Conservation (phyloP, 1,140 invertebrate species). For the Sesamia nonagrioides region DNA sequence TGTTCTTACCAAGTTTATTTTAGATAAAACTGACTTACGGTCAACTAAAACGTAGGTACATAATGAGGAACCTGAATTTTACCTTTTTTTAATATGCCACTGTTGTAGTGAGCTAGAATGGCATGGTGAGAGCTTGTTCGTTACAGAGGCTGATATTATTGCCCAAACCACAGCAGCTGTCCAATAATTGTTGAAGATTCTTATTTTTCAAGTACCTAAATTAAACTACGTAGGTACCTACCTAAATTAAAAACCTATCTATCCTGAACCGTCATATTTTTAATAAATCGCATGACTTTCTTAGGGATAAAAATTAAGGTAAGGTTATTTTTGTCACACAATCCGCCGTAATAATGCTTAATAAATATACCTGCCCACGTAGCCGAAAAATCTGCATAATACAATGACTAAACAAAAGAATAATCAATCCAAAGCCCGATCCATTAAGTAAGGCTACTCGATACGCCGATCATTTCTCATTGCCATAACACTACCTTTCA, state of each 20-base stretch:
- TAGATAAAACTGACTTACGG: too few relatives aligned
- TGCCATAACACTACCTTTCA: constrained; percentile 64
- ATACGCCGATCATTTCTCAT: constrained; percentile 65
- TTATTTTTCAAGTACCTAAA: too few relatives aligned
- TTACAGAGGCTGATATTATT: too few relatives aligned
- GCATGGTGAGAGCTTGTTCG: too few relatives aligned
- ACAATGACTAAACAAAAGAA: constrained; percentile 44
- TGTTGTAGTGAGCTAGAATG: too few relatives aligned
- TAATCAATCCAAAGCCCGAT: constrained; percentile 36
- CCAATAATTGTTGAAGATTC: background rate
- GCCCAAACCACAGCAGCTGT: too few relatives aligned
- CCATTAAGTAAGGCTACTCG: constrained; percentile 31
- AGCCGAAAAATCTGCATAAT: constrained; percentile 25
- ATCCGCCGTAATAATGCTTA: background rate
- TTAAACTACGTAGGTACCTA: too few relatives aligned
- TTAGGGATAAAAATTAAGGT: background rate
- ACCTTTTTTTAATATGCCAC: background rate
- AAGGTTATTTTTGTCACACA: background rate
- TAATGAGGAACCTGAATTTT: too few relatives aligned
- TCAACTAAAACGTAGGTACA: too few relatives aligned
- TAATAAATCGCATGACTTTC: background rate
- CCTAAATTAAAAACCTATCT: background rate
- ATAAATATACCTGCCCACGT: constrained; percentile 18
- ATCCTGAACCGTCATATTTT: background rate
- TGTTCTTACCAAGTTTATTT: too few relatives aligned